Evolutionary conservation across 1,140 invertebrate species (phyloP).

Genomic region (Sarcophaga bullata): DNA sequence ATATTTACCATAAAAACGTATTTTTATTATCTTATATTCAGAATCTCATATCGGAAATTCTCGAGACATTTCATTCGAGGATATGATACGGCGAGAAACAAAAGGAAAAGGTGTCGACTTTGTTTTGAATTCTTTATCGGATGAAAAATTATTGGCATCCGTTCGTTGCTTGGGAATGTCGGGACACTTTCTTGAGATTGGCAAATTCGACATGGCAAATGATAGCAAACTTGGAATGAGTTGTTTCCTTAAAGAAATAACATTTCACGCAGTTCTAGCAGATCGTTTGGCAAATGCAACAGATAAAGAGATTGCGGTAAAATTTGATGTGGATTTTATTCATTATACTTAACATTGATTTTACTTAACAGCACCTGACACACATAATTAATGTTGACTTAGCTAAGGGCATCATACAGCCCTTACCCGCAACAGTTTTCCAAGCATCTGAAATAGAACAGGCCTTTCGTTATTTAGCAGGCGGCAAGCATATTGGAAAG

Average conservation of each 20-base stretch:
- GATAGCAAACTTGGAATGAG: constrained; percentile 76
- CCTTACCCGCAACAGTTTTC: constrained; percentile 72
- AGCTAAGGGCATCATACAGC: constrained; percentile 72
- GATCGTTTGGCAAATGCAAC: constrained; percentile 75
- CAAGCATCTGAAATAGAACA: constrained; percentile 72
- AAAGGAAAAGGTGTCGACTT: constrained; percentile 74
- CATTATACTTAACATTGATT: too few species aligned
- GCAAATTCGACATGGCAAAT: constrained; percentile 78
- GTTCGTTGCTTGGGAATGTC: constrained; percentile 77
- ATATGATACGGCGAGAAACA: constrained; percentile 70
- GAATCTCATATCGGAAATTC: constrained; percentile 73
- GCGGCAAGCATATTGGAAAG: constrained; percentile 90
- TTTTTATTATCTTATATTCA: constrained; percentile 48
- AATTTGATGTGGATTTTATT: background rate
- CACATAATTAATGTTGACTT: constrained; percentile 57
- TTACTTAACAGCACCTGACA: constrained; percentile 68
- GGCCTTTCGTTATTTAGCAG: constrained; percentile 81
- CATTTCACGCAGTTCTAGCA: constrained; percentile 88
- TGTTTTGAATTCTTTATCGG: constrained; percentile 75
- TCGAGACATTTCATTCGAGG: constrained; percentile 72
- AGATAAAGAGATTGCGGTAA: constrained; percentile 67
- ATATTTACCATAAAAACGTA: too few species aligned
- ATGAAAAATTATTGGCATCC: constrained; percentile 77
- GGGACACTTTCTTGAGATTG: constrained; percentile 81
- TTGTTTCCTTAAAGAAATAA: constrained; percentile 83